These are phyloP conservation scores for Drosophila hydei DNA, from an alignment of 1,140 invertebrate species.

Conservation along the genomic window DNA sequence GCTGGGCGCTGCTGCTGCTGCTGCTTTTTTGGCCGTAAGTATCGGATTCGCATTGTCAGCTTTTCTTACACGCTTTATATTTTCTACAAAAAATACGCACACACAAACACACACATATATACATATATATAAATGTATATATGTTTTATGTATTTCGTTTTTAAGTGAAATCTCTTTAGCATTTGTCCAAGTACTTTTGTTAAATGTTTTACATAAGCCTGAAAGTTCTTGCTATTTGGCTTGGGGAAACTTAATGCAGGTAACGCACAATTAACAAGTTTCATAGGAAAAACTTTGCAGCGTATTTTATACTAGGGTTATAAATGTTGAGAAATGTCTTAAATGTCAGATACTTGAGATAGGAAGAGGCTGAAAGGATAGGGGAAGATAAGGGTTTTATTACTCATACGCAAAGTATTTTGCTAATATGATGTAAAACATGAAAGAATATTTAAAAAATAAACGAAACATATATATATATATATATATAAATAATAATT, in stretches of 20 bases:
- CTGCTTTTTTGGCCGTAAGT: constrained; percentile 44
- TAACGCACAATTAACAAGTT: constrained; percentile 25
- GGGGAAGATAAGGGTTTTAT: not conserved
- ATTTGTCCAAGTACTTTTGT: constrained; percentile 7
- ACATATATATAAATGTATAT: constrained; percentile 19
- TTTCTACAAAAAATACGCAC: constrained; percentile 21
- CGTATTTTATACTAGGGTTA: constrained; percentile 4
- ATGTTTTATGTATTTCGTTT: constrained; percentile 16
- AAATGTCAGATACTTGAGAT: not conserved
- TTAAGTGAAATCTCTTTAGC: constrained; percentile 24
- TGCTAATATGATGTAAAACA: too few relatives aligned
- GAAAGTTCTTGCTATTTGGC: not conserved
- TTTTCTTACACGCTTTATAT: constrained; percentile 51
- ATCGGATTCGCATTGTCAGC: constrained; percentile 71
- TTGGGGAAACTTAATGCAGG: constrained; percentile 6
- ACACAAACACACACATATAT: constrained; percentile 23
- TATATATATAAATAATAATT: too few relatives aligned
- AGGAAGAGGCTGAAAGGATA: too few relatives aligned
- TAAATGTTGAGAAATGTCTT: not conserved
- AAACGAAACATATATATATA: too few relatives aligned
- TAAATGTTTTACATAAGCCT: constrained; percentile 27
- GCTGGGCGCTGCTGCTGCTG: not conserved
- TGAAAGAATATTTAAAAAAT: too few relatives aligned
- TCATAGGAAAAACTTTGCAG: constrained; percentile 8
- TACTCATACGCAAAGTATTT: too few relatives aligned